Conservation (phyloP, 2,888 invertebrate species). For the Plebejus argus region DNA sequence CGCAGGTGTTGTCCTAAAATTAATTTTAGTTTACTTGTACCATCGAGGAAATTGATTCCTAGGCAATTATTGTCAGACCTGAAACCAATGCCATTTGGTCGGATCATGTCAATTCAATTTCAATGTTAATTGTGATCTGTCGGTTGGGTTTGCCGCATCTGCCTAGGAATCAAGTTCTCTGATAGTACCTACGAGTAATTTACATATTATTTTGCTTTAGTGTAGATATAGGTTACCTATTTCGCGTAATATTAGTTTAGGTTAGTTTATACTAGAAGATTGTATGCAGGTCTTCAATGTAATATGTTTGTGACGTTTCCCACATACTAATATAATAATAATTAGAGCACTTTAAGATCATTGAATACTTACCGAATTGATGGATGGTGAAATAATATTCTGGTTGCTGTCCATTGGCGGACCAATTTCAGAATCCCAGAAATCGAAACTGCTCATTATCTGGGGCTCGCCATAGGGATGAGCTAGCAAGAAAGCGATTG, state of each 20-base stretch:
- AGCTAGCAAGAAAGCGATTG: slow-evolving; percentile 91
- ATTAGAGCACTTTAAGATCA: not conserved
- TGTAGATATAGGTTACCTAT: too few relatives aligned
- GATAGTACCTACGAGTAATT: not conserved
- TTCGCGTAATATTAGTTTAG: too few relatives aligned
- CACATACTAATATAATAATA: not conserved
- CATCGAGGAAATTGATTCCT: too few relatives aligned
- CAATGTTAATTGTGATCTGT: too few relatives aligned
- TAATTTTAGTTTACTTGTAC: not conserved
- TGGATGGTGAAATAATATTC: slow-evolving; percentile 83
- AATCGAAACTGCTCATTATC: slow-evolving; percentile 93
- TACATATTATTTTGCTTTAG: not conserved
- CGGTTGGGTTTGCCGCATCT: too few relatives aligned
- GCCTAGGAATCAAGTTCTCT: too few relatives aligned
- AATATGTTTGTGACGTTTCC: not conserved
- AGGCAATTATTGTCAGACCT: too few relatives aligned
- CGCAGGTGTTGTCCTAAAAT: slow-evolving; percentile 72
- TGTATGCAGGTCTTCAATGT: too few relatives aligned
- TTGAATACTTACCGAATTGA: slow-evolving; percentile 73
- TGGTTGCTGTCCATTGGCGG: slow-evolving; percentile 84
- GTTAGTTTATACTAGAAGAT: too few relatives aligned
- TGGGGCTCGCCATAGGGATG: slow-evolving; percentile 90
- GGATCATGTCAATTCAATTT: too few relatives aligned
- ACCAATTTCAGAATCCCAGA: slow-evolving; percentile 81
- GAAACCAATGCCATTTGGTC: too few relatives aligned